phyloP scores from a whole-genome alignment of 2,113 vertebrate genomes.

The Donacobius atricapilla region DNA sequence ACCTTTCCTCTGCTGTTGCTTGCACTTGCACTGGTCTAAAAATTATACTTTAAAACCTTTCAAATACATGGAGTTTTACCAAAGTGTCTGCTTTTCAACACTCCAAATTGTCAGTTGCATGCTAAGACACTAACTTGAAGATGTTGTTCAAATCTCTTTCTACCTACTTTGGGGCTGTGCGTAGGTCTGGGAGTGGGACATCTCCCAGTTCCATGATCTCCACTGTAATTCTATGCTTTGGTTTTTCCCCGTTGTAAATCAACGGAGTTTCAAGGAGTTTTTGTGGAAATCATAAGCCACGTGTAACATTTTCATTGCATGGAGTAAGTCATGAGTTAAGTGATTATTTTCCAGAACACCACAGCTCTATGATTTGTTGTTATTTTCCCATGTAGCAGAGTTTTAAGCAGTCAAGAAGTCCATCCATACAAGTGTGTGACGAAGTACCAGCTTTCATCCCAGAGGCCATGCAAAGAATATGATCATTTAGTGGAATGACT shows the following conservation, averaged over 20 bases:
- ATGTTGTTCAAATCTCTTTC: neutral
- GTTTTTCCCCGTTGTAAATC: neutral
- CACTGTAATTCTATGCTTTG: neutral
- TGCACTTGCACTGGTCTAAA: neutral
- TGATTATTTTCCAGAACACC: neutral
- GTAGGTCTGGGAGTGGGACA: neutral
- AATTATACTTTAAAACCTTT: neutral
- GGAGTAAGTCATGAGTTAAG: neutral
- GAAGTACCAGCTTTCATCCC: neutral
- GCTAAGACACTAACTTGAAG: neutral
- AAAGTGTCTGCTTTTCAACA: neutral
- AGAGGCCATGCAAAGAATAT: neutral
- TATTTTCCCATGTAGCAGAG: neutral
- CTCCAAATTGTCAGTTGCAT: neutral
- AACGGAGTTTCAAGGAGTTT: neutral
- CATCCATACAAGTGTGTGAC: neutral
- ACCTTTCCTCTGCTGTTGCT: too few species aligned
- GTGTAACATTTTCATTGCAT: neutral
- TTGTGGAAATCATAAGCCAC: neutral
- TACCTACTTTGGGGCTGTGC: neutral
- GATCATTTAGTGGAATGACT: slow-evolving; percentile 27
- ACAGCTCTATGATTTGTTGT: neutral
- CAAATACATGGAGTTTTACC: neutral
- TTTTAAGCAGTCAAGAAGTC: neutral
- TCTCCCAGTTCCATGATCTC: neutral